These are phyloP conservation scores for Mobula birostris DNA, from an alignment of 2,113 vertebrate genomes.

Conservation along the genomic window DNA sequence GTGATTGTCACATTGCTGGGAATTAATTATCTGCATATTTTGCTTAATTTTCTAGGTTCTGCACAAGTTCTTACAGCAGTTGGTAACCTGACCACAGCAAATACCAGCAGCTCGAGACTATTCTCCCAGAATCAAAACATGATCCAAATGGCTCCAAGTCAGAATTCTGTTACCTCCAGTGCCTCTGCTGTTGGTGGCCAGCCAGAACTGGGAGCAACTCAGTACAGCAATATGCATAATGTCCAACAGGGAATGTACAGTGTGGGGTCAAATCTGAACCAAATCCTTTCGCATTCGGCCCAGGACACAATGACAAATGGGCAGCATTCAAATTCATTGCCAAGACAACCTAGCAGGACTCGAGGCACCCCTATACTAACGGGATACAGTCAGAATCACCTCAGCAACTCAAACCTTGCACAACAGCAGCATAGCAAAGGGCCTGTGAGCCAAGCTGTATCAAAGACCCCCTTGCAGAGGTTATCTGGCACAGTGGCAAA, in stretches of 20 bases:
- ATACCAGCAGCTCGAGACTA: slow-evolving; percentile 69
- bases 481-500: slow-evolving; percentile 58
- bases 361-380: slow-evolving; percentile 56
- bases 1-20: neutral
- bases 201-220: slow-evolving; percentile 68
- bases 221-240: slow-evolving; percentile 68
- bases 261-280: slow-evolving; percentile 61
- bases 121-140: slow-evolving; percentile 77
- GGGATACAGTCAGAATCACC: slow-evolving; percentile 70
- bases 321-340: slow-evolving; percentile 55
- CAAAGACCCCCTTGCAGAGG: slow-evolving; percentile 72
- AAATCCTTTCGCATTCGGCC: slow-evolving; percentile 59
- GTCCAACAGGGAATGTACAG: slow-evolving; percentile 70
- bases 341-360: slow-evolving; percentile 61
- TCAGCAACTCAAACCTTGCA: slow-evolving; percentile 61
- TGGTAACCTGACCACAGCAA: slow-evolving; percentile 67
- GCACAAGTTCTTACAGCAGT: slow-evolving; percentile 69
- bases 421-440: slow-evolving; percentile 73
- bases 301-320: slow-evolving; percentile 53
- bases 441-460: slow-evolving; percentile 64
- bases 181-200: slow-evolving; percentile 58
- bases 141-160: slow-evolving; percentile 73
- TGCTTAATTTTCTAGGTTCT: slow-evolving; percentile 60
- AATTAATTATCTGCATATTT: neutral
- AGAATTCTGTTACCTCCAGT: slow-evolving; percentile 58